Evolutionary conservation across 2,888 invertebrate species (phyloP), one percentile per base, ranked within the genome.

Genomic region (Lamellibrachia satsuma): DNA sequence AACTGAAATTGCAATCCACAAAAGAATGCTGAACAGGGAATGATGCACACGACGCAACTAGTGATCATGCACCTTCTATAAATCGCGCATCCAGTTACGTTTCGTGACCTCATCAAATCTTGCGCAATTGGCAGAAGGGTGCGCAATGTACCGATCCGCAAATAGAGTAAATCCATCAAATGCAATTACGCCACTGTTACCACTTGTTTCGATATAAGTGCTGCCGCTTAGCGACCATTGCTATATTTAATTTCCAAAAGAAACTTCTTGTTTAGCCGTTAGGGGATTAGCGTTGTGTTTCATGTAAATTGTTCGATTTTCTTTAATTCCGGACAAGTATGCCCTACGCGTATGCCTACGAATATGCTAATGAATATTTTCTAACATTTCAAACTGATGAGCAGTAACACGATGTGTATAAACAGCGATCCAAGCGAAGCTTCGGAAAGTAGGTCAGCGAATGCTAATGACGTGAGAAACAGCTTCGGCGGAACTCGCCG

Each of bases 401-500:
- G 22, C 75, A 75, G 75, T 75, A 75, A 15, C 75, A 6, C 22
- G 75, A 15, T 11, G 22, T 75, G 75, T 75, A 15, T 22, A 75
- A 6, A 75, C 22, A 6, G 75, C n/a, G 75, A 75, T 22, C 75
- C 75, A 75, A 22, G 22, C 15, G 15, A 75, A 75, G 75, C 75
- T 15, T 22, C 75, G 22, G 15, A 75, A 75, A 75, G 75, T 75
- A 75, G 75, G 75, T 75, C 75, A 75, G 75, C 75, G 75, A 75
- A 75, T 75, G 75, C 75, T 75, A 75, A 75, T 75, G 75, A 75
- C n/a, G 75, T 75, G 22, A 75, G 75, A 75, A 75, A 75, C 75
- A 75, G 75, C 75, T 75, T 75, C 75, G 75, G 15, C 22, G 75
- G 15, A 75, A 22, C 75, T 75, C 22, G 75, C 75, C 75, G 75